A percentile compares a stretch with the other conserved stretches of the same genome.
Conservation (phyloP, 2,797 vertebrate species). For the Pagetopsis macropterus region DNA sequence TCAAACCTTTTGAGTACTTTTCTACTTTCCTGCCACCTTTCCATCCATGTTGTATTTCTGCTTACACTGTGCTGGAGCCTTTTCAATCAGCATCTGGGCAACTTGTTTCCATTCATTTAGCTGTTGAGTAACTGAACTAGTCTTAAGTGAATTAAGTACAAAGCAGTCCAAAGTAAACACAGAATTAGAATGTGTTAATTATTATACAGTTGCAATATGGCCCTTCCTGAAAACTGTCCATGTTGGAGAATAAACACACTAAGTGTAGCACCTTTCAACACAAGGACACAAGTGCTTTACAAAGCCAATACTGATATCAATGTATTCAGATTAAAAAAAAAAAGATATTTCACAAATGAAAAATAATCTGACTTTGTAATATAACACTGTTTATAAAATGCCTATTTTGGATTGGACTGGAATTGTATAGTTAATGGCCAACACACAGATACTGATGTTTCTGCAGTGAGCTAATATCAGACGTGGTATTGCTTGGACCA, state of each 20-base stretch:
- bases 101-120: conserved; percentile 7
- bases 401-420: neutral
- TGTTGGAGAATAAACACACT: neutral
- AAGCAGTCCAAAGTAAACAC: neutral
- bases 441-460: neutral
- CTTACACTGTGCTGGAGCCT: neutral
- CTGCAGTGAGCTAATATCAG: neutral
- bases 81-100: neutral
- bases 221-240: neutral
- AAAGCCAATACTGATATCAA: neutral
- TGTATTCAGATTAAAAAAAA: neutral
- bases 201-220: neutral
- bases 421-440: neutral
- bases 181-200: neutral
- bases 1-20: neutral
- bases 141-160: neutral
- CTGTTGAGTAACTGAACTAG: neutral
- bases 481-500: neutral
- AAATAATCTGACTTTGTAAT: neutral
- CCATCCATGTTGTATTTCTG: conserved; percentile 3
- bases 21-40: conserved; percentile 4
- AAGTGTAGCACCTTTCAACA: neutral
- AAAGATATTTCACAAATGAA: neutral
- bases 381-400: neutral
- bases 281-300: too few species aligned